Percentiles rank a stretch among this genome's conserved stretches.
phyloP scores from a whole-genome alignment of 2,888 invertebrate genomes.

The Phengaris alcon region DNA sequence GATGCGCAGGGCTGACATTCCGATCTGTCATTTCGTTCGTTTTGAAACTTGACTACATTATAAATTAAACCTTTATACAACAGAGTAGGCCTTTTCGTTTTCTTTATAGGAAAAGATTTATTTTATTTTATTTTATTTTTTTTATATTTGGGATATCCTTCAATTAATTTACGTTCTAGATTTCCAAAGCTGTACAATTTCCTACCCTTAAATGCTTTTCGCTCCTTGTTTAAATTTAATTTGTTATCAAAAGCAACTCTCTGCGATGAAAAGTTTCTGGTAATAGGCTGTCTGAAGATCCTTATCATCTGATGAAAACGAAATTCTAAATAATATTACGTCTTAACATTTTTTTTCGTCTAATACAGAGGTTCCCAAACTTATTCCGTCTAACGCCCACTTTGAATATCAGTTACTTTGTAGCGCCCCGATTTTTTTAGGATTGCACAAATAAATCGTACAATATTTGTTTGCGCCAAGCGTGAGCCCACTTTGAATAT shows the following conservation, averaged over 20 bases:
- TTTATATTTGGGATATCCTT: neutral
- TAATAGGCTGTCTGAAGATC: conserved; percentile 5
- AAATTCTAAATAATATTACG: neutral
- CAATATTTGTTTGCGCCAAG: too few species aligned
- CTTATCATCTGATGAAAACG: neutral
- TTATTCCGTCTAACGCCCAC: too few species aligned
- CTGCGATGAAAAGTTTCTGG: neutral
- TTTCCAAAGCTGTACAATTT: conserved; percentile 1
- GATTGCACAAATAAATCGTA: too few species aligned
- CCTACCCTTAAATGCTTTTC: neutral
- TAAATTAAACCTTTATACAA: neutral
- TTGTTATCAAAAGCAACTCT: conserved; percentile 12
- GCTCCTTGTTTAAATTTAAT: conserved; percentile 2
- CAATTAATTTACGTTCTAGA: neutral
- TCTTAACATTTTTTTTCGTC: neutral
- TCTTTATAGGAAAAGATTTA: neutral
- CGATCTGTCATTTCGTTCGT: too few species aligned
- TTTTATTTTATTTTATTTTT: too few species aligned
- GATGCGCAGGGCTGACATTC: too few species aligned
- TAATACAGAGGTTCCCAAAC: too few species aligned
- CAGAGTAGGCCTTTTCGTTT: neutral
- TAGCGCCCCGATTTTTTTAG: too few species aligned
- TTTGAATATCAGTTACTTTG: too few species aligned
- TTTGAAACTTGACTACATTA: too few species aligned
- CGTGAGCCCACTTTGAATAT: too few species aligned